A percentile compares a stretch with the other conserved stretches of the same genome.
Evolutionary conservation across 2,113 vertebrate species (phyloP).

Genomic region (Scomber colias): DNA sequence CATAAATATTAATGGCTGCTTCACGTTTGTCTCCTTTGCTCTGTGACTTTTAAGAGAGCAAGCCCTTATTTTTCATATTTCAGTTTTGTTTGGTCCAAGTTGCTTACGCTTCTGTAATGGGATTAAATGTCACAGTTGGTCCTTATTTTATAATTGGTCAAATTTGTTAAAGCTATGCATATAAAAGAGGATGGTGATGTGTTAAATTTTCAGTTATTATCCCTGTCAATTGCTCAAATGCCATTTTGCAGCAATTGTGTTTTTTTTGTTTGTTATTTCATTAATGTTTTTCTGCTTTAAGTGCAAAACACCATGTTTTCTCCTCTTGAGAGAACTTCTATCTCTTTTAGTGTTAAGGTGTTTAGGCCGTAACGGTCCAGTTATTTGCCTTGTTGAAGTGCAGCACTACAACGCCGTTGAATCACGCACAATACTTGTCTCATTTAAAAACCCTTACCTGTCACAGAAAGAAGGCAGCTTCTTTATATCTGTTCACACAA

Average conservation of each 20-base stretch:
- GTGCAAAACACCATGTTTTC: neutral
- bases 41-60: constrained; percentile 14
- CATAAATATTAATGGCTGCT: constrained; percentile 41
- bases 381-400: constrained; percentile 46
- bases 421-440: constrained; percentile 68
- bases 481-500: constrained; percentile 25
- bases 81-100: neutral
- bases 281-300: neutral
- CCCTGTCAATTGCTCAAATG: neutral
- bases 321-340: neutral
- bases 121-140: neutral
- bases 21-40: constrained; percentile 19
- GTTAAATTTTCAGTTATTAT: neutral
- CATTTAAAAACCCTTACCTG: constrained; percentile 15
- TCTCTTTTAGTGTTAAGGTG: constrained; percentile 10
- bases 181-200: neutral
- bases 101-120: neutral
- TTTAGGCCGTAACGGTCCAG: constrained; percentile 18
- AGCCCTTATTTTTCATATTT: neutral
- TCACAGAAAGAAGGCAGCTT: constrained; percentile 53
- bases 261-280: neutral
- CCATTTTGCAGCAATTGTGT: neutral
- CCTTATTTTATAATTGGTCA: neutral
- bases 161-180: neutral
- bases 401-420: constrained; percentile 46